A percentile compares a stretch with the other conserved stretches of the same genome.
Evolutionary conservation across 2,888 invertebrate species (phyloP).

Genomic region (Drosophila flavopinicola): DNA sequence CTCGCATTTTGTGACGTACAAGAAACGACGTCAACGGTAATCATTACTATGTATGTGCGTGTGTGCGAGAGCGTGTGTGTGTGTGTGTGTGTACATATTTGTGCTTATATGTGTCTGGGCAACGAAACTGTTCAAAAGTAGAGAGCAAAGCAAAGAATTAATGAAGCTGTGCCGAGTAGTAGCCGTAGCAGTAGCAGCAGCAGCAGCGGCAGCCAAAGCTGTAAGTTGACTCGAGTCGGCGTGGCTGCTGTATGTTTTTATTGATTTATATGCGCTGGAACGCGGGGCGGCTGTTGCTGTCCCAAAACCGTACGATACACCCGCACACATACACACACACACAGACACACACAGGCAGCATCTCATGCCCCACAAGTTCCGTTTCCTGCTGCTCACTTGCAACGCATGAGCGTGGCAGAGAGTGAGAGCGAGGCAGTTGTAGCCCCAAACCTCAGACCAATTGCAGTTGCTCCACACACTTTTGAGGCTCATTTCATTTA

Average conservation of each 20-base stretch:
- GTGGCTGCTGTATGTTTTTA: slow-evolving; percentile 69
- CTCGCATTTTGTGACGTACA: slow-evolving; percentile 45
- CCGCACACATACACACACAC: slow-evolving; percentile 28
- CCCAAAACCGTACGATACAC: slow-evolving; percentile 60
- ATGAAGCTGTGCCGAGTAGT: slow-evolving; percentile 48
- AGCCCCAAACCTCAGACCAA: slow-evolving; percentile 14
- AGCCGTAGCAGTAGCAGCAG: slow-evolving; percentile 1
- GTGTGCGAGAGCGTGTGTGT: slow-evolving; percentile 2
- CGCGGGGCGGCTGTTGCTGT: slow-evolving; percentile 66
- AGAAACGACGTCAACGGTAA: slow-evolving; percentile 52
- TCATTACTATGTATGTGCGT: slow-evolving; percentile 30
- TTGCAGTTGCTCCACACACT: slow-evolving; percentile 60
- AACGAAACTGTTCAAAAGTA: slow-evolving; percentile 45
- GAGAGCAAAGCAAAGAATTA: slow-evolving; percentile 50
- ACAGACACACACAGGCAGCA: slow-evolving; percentile 30
- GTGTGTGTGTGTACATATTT: slow-evolving; percentile 21
- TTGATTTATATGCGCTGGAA: slow-evolving; percentile 77
- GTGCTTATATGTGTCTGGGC: slow-evolving; percentile 30
- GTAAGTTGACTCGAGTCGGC: slow-evolving; percentile 27
- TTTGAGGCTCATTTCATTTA: slow-evolving; percentile 64
- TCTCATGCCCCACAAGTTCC: slow-evolving; percentile 60
- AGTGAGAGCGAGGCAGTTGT: slow-evolving; percentile 10
- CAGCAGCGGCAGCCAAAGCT: slow-evolving; percentile 34
- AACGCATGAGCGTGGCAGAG: slow-evolving; percentile 42
- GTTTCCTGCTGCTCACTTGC: slow-evolving; percentile 67